A percentile compares a stretch with the other conserved stretches of the same genome.
These are phyloP conservation scores for Monochamus alternatus DNA, from an alignment of 2,888 invertebrate species.

Conservation along the genomic window DNA sequence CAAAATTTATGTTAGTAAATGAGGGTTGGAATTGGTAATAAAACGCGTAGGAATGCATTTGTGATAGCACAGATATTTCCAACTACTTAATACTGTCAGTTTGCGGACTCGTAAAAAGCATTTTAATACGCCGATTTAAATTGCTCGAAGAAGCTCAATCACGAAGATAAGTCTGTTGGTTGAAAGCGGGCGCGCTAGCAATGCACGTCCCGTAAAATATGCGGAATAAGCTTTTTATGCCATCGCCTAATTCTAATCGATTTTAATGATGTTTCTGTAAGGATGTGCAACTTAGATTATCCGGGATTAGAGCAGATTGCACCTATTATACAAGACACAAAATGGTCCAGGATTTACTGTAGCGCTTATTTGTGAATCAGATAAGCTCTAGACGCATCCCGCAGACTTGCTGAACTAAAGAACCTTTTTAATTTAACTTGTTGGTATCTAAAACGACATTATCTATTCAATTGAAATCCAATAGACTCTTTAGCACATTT, in stretches of 20 bases:
- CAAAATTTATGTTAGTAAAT: constrained; percentile 33
- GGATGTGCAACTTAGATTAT: constrained; percentile 58
- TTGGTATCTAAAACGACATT: constrained; percentile 36
- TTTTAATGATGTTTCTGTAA: constrained; percentile 56
- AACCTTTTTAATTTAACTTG: constrained; percentile 41
- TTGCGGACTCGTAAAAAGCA: constrained; percentile 17
- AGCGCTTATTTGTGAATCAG: constrained; percentile 51
- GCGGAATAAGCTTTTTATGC: constrained; percentile 52
- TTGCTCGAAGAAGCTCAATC: constrained; percentile 48
- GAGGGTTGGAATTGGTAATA: constrained; percentile 17
- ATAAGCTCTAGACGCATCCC: constrained; percentile 36
- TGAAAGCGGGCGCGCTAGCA: constrained; percentile 25
- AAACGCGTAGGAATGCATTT: constrained; percentile 22
- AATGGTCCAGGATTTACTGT: constrained; percentile 53
- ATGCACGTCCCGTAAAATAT: constrained; percentile 18
- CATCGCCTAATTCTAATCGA: constrained; percentile 57
- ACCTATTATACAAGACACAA: constrained; percentile 58
- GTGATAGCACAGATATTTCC: constrained; percentile 14
- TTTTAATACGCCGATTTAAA: constrained; percentile 37
- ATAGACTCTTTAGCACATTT: constrained; percentile 28
- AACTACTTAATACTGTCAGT: constrained; percentile 30
- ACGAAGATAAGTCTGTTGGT: constrained; percentile 48
- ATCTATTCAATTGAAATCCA: constrained; percentile 30
- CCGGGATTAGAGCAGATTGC: constrained; percentile 59
- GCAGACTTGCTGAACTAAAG: constrained; percentile 11